These are phyloP conservation scores for Xylocampa areola DNA, from an alignment of 2,888 invertebrate genomes.

Conservation along the genomic window DNA sequence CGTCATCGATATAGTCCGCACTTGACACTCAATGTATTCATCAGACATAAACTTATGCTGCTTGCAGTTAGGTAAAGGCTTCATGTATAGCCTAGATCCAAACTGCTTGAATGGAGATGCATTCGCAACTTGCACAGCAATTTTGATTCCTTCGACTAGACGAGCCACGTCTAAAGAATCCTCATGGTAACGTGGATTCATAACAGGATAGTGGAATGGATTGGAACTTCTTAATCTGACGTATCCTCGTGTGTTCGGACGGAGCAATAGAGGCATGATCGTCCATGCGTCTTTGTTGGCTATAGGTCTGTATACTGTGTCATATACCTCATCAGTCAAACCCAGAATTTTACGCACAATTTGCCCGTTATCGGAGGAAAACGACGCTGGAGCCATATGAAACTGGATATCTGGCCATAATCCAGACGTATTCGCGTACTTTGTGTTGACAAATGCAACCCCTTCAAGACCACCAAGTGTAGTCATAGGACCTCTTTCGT, in stretches of 20 bases:
- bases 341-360: conserved; percentile 94
- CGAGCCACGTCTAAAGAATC: conserved; percentile 94
- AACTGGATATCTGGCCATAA: conserved; percentile 97
- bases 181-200: conserved; percentile 97
- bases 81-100: conserved; percentile 93
- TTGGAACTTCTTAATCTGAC: conserved; percentile 94
- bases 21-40: conserved; percentile 96
- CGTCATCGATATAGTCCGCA: conserved; percentile 96
- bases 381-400: conserved; percentile 97
- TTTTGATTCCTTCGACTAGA: conserved; percentile 95
- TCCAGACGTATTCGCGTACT: conserved; percentile 93
- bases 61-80: conserved; percentile 94
- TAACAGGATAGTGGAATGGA: conserved; percentile 96
- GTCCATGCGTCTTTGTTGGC: conserved; percentile 95
- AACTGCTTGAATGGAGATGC: conserved; percentile 95
- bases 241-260: conserved; percentile 94
- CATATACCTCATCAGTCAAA: conserved; percentile 94
- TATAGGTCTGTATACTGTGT: conserved; percentile 94
- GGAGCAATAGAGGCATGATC: conserved; percentile 94
- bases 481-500: conserved; percentile 95
- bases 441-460: conserved; percentile 95
- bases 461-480: conserved; percentile 96
- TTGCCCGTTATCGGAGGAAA: conserved; percentile 94
- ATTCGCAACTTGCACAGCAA: conserved; percentile 93
- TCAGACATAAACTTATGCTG: conserved; percentile 93